phyloP scores from a whole-genome alignment of 2,888 invertebrate genomes.

The Sminthurinus aureus region DNA sequence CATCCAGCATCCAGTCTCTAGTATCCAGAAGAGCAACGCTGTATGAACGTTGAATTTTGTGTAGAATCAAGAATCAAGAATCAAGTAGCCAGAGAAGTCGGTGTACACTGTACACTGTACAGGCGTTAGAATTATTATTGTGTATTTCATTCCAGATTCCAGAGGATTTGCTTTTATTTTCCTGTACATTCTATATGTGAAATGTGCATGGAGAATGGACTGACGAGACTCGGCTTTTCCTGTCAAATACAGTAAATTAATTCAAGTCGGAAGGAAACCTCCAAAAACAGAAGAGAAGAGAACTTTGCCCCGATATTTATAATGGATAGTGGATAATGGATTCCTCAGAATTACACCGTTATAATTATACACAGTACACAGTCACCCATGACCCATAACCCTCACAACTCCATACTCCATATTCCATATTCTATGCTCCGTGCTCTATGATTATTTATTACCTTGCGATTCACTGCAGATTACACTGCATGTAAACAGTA shows the following conservation, averaged over 20 bases:
- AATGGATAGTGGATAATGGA: background rate
- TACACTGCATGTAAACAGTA: background rate
- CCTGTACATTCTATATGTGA: no score
- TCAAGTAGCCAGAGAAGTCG: no score
- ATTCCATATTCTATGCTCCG: no score
- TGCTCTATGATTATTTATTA: no score
- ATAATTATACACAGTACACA: background rate
- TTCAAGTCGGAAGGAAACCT: constrained; percentile 12
- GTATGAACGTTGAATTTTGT: no score
- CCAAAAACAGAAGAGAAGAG: background rate
- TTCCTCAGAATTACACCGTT: background rate
- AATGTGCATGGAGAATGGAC: constrained; percentile 12
- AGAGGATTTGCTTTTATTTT: constrained; percentile 1
- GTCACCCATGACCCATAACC: no score
- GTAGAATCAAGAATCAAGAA: no score
- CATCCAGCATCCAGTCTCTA: no score
- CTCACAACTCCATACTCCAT: no score
- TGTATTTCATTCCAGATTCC: background rate
- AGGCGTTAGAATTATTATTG: background rate
- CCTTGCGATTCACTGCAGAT: no score
- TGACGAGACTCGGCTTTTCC: background rate
- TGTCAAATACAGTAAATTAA: constrained; percentile 20
- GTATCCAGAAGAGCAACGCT: no score
- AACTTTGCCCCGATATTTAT: background rate
- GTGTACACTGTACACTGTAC: no score